These are phyloP conservation scores for Chlamydotis undulata DNA, from an alignment of 2,113 vertebrate genomes.

Conservation along the genomic window DNA sequence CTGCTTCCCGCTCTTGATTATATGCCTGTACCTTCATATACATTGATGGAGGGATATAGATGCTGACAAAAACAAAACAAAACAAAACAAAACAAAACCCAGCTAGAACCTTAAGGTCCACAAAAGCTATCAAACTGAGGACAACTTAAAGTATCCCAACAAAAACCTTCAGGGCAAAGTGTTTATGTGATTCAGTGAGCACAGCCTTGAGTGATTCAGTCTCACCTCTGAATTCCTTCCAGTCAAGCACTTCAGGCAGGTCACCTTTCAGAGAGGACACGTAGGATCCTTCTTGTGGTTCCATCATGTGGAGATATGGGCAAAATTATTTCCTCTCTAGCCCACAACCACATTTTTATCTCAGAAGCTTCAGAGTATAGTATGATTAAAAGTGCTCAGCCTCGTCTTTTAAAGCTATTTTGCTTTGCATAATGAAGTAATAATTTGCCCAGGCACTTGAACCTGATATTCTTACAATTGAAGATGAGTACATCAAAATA, in stretches of 20 bases:
- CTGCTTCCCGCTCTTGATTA: neutral
- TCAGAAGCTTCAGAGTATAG: neutral
- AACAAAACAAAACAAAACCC: too few relatives aligned
- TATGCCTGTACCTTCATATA: neutral
- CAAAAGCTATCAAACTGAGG: neutral
- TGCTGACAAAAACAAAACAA: neutral
- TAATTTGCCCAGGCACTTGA: neutral
- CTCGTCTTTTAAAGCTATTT: neutral
- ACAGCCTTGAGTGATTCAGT: neutral
- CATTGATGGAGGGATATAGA: neutral
- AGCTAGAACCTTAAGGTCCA: neutral
- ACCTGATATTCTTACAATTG: neutral
- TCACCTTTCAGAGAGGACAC: neutral
- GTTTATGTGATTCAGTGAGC: neutral
- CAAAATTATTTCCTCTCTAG: neutral
- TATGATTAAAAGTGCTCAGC: neutral
- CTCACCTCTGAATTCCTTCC: fast-evolving
- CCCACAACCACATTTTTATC: neutral
- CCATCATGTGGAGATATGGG: neutral
- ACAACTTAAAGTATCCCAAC: neutral
- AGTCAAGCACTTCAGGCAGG: neutral
- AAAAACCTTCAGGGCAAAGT: neutral
- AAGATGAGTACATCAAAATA: neutral
- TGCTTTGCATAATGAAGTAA: neutral
- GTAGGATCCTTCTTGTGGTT: neutral